A percentile compares a stretch with the other conserved stretches of the same genome.
Evolutionary conservation across 2,888 invertebrate genomes (phyloP).

Genomic region (Pomacea canaliculata): DNA sequence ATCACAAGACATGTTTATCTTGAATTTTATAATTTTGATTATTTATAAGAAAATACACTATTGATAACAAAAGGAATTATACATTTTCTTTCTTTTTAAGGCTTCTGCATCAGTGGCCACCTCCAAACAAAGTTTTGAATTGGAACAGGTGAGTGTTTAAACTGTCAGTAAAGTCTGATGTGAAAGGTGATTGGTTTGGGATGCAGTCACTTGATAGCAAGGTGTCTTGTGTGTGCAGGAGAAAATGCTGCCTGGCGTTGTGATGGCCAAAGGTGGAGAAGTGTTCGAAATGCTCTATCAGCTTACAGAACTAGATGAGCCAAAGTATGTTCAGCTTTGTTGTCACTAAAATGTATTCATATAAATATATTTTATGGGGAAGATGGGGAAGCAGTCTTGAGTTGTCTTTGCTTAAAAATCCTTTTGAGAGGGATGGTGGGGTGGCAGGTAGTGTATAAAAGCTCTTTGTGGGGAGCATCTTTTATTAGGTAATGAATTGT

Average conservation of each 20-base stretch:
- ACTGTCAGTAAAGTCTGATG: background rate
- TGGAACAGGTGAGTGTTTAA: constrained; percentile 56
- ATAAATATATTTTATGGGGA: no score
- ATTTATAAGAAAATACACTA: background rate
- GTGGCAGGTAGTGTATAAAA: no score
- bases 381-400: no score
- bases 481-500: no score
- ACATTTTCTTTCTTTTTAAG: constrained; percentile 34
- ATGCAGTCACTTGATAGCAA: no score
- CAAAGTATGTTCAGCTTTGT: constrained; percentile 58
- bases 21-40: no score
- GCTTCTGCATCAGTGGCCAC: constrained; percentile 44
- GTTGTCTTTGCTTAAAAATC: no score
- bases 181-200: no score
- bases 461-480: no score
- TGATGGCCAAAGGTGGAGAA: constrained; percentile 71
- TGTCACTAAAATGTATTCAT: no score
- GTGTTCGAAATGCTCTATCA: constrained; percentile 72
- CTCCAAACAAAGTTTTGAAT: constrained; percentile 60
- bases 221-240: constrained; percentile 51
- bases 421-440: no score
- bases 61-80: background rate
- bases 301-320: constrained; percentile 70
- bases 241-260: constrained; percentile 72
- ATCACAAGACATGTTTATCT: no score